Conservation (phyloP, 1,140 invertebrate genomes). For the Sycobia sp. region DNA sequence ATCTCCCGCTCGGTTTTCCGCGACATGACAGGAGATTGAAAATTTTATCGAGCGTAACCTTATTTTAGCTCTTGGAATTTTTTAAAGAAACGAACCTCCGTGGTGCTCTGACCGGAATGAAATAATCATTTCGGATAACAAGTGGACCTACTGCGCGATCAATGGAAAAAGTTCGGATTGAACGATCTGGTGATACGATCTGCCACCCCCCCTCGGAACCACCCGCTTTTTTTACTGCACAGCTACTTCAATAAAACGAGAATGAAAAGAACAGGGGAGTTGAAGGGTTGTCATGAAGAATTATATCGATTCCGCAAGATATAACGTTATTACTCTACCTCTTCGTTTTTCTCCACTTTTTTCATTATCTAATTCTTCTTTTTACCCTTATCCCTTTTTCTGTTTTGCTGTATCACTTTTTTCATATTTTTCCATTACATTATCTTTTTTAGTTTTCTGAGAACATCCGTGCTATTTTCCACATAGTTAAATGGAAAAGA, state of each 20-base stretch:
- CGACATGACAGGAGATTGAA: not conserved
- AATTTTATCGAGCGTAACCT: not conserved
- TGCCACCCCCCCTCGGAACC: not conserved
- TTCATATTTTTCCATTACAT: too few relatives aligned
- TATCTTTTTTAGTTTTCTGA: too few relatives aligned
- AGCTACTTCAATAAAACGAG: not conserved
- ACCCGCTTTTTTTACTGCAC: not conserved
- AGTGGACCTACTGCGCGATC: not conserved
- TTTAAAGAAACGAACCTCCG: not conserved
- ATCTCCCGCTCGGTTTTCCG: too few relatives aligned
- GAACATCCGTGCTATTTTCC: too few relatives aligned
- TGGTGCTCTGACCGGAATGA: not conserved
- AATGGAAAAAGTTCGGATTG: conserved; percentile 9
- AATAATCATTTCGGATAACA: conserved; percentile 3
- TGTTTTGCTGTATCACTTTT: too few relatives aligned
- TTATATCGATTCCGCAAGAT: not conserved
- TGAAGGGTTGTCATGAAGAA: not conserved
- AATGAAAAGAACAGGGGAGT: conserved; percentile 4
- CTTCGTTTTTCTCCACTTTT: not conserved
- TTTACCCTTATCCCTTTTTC: too few relatives aligned
- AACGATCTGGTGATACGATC: conserved; percentile 2
- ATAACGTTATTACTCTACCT: not conserved
- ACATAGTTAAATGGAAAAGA: too few relatives aligned
- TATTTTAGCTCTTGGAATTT: not conserved
- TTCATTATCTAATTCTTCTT: too few relatives aligned